Conservation (phyloP, 2,888 invertebrate genomes). For the Aphodius sticticus region DNA sequence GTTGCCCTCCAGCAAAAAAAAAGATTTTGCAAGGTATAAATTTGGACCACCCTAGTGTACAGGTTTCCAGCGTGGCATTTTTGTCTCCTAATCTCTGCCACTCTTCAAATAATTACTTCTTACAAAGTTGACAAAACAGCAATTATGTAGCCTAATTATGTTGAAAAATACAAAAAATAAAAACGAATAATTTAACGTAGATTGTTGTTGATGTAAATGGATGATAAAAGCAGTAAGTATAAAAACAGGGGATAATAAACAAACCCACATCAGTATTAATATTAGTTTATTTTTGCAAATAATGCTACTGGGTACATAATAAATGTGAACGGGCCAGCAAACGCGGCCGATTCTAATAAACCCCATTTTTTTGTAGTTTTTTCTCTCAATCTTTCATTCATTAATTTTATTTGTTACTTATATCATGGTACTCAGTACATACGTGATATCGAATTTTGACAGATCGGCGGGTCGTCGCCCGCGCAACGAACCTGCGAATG, state of each 20-base stretch:
- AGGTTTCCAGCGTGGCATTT: too few species aligned
- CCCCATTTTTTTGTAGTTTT: slow-evolving; percentile 39
- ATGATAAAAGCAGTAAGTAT: neutral
- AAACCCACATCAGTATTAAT: slow-evolving; percentile 40
- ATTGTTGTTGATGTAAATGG: too few species aligned
- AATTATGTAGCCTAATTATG: too few species aligned
- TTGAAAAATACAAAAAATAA: neutral
- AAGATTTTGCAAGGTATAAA: too few species aligned
- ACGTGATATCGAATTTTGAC: slow-evolving; percentile 56
- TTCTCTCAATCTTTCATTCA: slow-evolving; percentile 32
- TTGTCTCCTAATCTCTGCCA: too few species aligned
- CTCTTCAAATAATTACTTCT: too few species aligned
- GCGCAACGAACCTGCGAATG: slow-evolving; percentile 29
- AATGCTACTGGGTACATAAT: slow-evolving; percentile 61
- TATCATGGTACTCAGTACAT: slow-evolving; percentile 60
- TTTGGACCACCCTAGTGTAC: too few species aligned
- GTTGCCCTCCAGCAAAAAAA: too few species aligned
- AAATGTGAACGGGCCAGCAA: slow-evolving; percentile 56
- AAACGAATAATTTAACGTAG: neutral
- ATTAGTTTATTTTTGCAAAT: slow-evolving; percentile 60
- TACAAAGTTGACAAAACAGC: too few species aligned
- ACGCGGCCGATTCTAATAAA: slow-evolving; percentile 45
- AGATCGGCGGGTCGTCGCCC: slow-evolving; percentile 12
- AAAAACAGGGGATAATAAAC: slow-evolving; percentile 20
- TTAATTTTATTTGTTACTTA: slow-evolving; percentile 35